Conservation (phyloP, 2,888 invertebrate species). For the Malthinus seriepunctatus region DNA sequence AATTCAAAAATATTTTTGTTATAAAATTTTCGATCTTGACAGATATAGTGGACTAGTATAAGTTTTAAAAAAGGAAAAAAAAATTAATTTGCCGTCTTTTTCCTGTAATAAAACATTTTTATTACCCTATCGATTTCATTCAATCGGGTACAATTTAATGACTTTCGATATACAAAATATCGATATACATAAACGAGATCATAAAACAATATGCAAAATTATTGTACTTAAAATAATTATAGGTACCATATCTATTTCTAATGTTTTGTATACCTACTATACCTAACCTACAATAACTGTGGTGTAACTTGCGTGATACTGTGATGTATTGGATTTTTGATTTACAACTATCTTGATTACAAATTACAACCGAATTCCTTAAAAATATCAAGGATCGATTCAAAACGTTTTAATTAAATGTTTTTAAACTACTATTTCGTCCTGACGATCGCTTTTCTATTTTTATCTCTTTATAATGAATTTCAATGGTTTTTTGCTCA, state of each 20-base stretch:
- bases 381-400: no score
- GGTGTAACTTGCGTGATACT: not conserved
- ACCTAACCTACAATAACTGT: no score
- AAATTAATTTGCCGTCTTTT: slow-evolving; percentile 12
- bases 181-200: slow-evolving; percentile 16
- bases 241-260: slow-evolving; percentile 9
- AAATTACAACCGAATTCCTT: no score
- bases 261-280: no score
- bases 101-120: slow-evolving; percentile 19
- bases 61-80: not conserved
- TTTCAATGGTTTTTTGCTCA: no score
- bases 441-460: no score
- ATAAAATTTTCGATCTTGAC: no score
- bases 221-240: slow-evolving; percentile 35
- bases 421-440: no score
- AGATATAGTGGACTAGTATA: no score
- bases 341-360: slow-evolving; percentile 16
- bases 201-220: slow-evolving; percentile 35
- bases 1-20: no score
- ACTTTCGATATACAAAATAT: slow-evolving; percentile 23
- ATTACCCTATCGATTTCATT: slow-evolving; percentile 13
- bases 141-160: slow-evolving; percentile 18
- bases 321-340: slow-evolving; percentile 10
- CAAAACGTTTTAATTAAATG: no score
- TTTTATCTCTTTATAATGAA: no score